Evolutionary conservation across 2,113 vertebrate species (phyloP).

Genomic region (Tachysurus vachellii): DNA sequence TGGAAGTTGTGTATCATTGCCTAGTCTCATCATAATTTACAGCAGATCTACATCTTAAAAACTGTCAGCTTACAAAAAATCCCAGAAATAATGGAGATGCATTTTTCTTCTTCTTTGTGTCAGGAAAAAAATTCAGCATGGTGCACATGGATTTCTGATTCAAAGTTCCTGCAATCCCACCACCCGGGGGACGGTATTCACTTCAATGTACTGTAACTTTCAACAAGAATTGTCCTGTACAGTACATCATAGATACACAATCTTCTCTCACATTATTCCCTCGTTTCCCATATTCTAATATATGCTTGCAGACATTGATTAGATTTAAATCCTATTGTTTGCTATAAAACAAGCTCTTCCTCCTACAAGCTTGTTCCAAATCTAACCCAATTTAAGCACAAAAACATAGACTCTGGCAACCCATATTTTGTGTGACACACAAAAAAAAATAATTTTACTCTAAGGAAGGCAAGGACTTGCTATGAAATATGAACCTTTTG

Average conservation of each 20-base stretch:
- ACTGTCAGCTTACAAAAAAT: too few species aligned
- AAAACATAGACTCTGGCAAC: background rate
- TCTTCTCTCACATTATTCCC: background rate
- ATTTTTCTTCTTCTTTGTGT: background rate
- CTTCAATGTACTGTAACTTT: background rate
- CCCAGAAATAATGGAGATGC: background rate
- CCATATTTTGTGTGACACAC: background rate
- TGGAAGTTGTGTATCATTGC: background rate
- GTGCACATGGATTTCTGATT: background rate
- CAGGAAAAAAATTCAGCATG: background rate
- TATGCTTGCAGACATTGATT: background rate
- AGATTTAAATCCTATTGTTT: background rate
- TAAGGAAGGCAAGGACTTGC: background rate
- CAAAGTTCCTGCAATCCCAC: background rate
- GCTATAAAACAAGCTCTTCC: background rate
- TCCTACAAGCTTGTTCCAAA: background rate
- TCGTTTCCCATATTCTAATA: background rate
- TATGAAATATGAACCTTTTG: background rate
- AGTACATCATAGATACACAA: background rate
- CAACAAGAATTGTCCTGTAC: background rate
- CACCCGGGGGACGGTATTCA: background rate
- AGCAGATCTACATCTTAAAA: too few species aligned
- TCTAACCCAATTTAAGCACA: background rate
- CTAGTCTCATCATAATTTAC: background rate
- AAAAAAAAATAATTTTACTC: background rate